Percentiles rank a stretch among this genome's conserved stretches.
phyloP scores from a whole-genome alignment of 1,140 invertebrate genomes.

The Eueides isabella region DNA sequence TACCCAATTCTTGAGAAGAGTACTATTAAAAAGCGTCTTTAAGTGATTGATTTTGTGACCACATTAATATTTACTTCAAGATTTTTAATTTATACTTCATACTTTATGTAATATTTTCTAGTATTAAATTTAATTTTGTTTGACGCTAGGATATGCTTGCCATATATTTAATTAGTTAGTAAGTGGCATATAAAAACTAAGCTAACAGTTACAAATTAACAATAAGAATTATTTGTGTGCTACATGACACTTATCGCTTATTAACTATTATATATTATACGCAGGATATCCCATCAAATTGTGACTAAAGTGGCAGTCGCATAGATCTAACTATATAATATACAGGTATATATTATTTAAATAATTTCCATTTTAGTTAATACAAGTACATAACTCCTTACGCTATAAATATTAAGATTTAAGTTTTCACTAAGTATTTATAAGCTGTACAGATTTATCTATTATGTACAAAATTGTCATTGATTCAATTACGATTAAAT shows the following conservation, averaged over 20 bases:
- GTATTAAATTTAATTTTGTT: neutral
- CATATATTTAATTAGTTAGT: neutral
- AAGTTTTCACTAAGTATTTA: conserved; percentile 30
- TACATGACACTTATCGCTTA: conserved; percentile 24
- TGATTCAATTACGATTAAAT: neutral
- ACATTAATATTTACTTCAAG: neutral
- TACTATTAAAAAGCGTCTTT: neutral
- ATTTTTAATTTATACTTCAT: neutral
- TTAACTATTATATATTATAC: neutral
- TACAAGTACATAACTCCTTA: conserved; percentile 36
- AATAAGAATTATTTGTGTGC: conserved; percentile 20
- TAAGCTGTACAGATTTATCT: conserved; percentile 37
- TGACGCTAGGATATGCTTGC: neutral
- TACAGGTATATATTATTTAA: conserved; percentile 29
- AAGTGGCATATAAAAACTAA: neutral
- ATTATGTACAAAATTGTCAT: conserved; percentile 34
- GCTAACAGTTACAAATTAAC: neutral
- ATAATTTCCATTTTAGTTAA: conserved; percentile 21
- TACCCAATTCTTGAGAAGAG: neutral
- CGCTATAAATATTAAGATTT: conserved; percentile 24
- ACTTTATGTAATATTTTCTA: neutral
- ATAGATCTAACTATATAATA: conserved; percentile 24
- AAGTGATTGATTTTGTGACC: neutral
- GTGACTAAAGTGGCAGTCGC: conserved; percentile 40
- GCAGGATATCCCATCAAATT: conserved; percentile 25